phyloP scores from a whole-genome alignment of 2,113 vertebrate genomes.

The Ailurus styani region DNA sequence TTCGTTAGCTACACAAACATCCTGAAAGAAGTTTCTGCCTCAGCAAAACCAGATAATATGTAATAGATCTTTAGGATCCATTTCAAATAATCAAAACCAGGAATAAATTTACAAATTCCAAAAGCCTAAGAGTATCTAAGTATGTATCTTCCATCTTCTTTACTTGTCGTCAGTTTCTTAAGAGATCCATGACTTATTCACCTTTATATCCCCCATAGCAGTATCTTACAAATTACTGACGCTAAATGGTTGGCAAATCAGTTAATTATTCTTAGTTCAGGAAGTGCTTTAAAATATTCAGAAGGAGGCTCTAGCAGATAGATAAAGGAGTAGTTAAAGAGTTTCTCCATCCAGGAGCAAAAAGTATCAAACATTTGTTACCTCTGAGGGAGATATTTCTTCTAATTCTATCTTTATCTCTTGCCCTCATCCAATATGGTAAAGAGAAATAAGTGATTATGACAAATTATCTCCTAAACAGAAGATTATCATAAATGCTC shows the following conservation, averaged over 20 bases:
- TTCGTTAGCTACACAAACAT: background rate
- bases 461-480: background rate
- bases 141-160: background rate
- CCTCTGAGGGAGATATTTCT: background rate
- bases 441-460: slow-evolving; percentile 4
- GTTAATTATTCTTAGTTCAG: background rate
- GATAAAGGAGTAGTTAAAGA: background rate
- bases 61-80: background rate
- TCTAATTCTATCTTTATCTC: background rate
- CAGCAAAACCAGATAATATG: background rate
- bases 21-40: background rate
- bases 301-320: background rate
- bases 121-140: background rate
- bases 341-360: background rate
- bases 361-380: background rate
- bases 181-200: background rate
- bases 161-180: background rate
- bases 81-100: background rate
- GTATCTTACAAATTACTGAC: background rate
- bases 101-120: background rate
- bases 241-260: background rate
- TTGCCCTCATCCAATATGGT: background rate
- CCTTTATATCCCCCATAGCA: background rate
- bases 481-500: background rate
- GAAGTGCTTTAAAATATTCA: background rate